A percentile compares a stretch with the other conserved stretches of the same genome.
Conservation (phyloP, 2,113 vertebrate species). For the Leucosticte australis region DNA sequence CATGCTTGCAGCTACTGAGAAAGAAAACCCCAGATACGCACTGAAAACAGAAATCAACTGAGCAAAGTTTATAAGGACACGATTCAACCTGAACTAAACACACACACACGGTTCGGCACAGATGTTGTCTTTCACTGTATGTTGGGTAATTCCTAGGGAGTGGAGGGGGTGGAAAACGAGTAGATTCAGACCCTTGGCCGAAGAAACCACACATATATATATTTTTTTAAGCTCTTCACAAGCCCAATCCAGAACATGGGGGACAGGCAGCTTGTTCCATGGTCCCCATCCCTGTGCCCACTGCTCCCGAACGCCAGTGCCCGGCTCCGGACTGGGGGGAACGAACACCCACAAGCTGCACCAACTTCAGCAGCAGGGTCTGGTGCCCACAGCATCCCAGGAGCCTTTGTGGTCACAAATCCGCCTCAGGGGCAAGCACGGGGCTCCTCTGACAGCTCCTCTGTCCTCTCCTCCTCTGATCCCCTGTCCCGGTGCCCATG, state of each 20-base stretch:
- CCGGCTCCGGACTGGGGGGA: background rate
- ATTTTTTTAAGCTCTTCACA: conserved; percentile 66
- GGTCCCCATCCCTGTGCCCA: background rate
- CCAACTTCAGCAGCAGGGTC: background rate
- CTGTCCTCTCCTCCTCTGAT: background rate
- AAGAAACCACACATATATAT: conserved; percentile 63
- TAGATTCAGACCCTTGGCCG: conserved; percentile 66
- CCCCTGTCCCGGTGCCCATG: background rate
- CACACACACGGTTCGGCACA: conserved; percentile 80
- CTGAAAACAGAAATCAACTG: conserved; percentile 74
- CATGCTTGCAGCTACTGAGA: conserved; percentile 82
- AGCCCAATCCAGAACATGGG: background rate
- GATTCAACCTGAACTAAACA: conserved; percentile 80
- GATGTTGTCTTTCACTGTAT: conserved; percentile 73
- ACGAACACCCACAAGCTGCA: background rate
- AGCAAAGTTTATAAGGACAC: conserved; percentile 80
- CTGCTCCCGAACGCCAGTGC: background rate
- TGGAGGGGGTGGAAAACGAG: conserved; percentile 58
- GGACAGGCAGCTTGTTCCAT: background rate
- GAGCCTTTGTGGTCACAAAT: background rate
- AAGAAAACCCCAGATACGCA: conserved; percentile 74
- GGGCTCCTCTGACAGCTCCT: background rate
- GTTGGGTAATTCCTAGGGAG: conserved; percentile 71
- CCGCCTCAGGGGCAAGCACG: accelerated
- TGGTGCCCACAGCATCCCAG: background rate